Base-by-base conservation (phyloP, 2,797 vertebrate genomes). In the Ataeniobius toweri region DNA sequence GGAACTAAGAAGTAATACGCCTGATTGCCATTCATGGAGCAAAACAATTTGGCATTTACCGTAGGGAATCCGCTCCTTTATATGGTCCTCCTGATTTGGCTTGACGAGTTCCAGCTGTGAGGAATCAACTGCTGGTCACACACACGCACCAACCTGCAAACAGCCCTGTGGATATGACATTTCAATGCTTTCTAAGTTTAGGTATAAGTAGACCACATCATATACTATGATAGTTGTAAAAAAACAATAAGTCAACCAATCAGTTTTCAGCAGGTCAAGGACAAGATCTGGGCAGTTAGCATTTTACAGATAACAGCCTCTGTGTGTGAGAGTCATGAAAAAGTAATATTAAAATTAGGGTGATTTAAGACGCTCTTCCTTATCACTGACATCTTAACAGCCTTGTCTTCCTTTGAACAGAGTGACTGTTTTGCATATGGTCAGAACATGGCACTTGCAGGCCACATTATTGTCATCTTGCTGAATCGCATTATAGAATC, bases 401-500 rank as follows among this genome's bases (percentile, higher is more conserved):
- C 82, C 74, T 75, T 39, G 73, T 82, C 81, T 80, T 53, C 59
- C 63, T 5, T 74, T n/a, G 75, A 71, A 69, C 31, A 59, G 74
- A 78, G 65, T 61, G 77, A 75, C 82, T 67, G 75, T 76, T 93
- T 94, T 94, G 92, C 92, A 94, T 92, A 88, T 31, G 75, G 78
- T 88, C 81, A 74, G 84, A 85, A 88, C 81, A 79, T 94, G 94
- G 93, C 92, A 91, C 93, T 92, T 90, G 87, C 58, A 80, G 84
- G 82, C 82, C 87, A 86, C 89, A 92, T 94, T 94, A 95, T 93
- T 93, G 94, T 94, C 94, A 86, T 85, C 92, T 92, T 81, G 85
- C 90, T 95, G 94, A 93, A 95, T 92, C 78, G 73, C 87, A 94
- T 95, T 95, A 93, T 24, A 74, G 81, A 63, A 81, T 67, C 24